Evolutionary conservation across 2,113 vertebrate species (phyloP).

Genomic region (Amazona vittata): DNA sequence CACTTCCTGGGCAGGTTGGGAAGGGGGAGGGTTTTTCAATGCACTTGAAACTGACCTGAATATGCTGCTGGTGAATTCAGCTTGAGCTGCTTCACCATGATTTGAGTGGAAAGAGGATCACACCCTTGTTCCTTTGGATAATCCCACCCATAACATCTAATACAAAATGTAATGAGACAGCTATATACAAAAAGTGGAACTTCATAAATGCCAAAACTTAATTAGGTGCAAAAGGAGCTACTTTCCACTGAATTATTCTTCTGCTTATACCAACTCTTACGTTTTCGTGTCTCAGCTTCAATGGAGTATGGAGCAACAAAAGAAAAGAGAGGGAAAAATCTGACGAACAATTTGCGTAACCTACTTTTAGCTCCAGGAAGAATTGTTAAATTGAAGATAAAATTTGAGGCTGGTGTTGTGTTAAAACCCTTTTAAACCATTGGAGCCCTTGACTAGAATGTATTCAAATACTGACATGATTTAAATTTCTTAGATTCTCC

Average conservation of each 20-base stretch:
- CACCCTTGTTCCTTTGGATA: background rate
- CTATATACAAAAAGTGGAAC: background rate
- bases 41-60: background rate
- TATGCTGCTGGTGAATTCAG: background rate
- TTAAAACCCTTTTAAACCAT: background rate
- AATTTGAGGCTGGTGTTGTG: background rate
- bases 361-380: background rate
- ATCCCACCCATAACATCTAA: background rate
- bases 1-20: background rate
- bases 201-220: background rate
- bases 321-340: background rate
- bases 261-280: background rate
- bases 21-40: background rate
- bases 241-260: background rate
- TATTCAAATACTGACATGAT: background rate
- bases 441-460: background rate
- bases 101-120: background rate
- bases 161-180: background rate
- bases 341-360: background rate
- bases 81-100: background rate
- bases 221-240: background rate
- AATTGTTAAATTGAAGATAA: background rate
- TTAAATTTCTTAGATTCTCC: background rate
- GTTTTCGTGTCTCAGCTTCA: background rate
- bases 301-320: background rate